Percentiles rank a stretch among this genome's conserved stretches.
phyloP scores from a whole-genome alignment of 2,113 vertebrate species.

The Cololabis saira region DNA sequence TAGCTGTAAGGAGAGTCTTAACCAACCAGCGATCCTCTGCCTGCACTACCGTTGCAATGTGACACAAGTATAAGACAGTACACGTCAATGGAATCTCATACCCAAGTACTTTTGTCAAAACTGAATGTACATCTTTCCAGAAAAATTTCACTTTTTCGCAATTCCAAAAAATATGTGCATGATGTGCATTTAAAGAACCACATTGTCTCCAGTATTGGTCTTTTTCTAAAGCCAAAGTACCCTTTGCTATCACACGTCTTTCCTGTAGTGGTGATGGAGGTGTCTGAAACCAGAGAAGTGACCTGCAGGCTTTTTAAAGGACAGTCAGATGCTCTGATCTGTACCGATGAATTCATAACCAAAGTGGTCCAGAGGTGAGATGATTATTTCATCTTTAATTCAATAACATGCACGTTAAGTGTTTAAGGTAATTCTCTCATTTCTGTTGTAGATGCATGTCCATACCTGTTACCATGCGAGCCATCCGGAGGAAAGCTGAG shows the following conservation, averaged over 20 bases:
- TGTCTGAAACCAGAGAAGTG: conserved; percentile 94
- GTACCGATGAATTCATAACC: conserved; percentile 98
- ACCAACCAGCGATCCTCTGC: too few species aligned
- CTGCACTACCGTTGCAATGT: too few species aligned
- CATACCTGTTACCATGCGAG: conserved; percentile 98
- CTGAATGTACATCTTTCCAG: too few species aligned
- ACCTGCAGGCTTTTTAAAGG: conserved; percentile 97
- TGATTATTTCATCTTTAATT: conserved; percentile 1
- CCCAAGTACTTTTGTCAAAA: too few species aligned
- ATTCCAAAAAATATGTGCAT: too few species aligned
- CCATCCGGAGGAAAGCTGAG: conserved; percentile 97
- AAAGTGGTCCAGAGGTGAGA: conserved; percentile 97
- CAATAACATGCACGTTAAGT: not conserved
- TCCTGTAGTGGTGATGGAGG: conserved; percentile 94
- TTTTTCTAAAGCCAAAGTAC: not conserved
- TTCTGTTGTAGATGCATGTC: conserved; percentile 91
- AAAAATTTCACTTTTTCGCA: too few species aligned
- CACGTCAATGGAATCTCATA: too few species aligned
- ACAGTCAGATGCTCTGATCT: conserved; percentile 95
- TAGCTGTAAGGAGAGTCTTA: too few species aligned
- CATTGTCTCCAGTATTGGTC: too few species aligned
- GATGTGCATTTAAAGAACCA: too few species aligned
- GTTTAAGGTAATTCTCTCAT: not conserved
- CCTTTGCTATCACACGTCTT: not conserved
- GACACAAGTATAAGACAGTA: too few species aligned